Conservation (phyloP, 2,888 invertebrate species). For the Parthenolecanium corni region DNA sequence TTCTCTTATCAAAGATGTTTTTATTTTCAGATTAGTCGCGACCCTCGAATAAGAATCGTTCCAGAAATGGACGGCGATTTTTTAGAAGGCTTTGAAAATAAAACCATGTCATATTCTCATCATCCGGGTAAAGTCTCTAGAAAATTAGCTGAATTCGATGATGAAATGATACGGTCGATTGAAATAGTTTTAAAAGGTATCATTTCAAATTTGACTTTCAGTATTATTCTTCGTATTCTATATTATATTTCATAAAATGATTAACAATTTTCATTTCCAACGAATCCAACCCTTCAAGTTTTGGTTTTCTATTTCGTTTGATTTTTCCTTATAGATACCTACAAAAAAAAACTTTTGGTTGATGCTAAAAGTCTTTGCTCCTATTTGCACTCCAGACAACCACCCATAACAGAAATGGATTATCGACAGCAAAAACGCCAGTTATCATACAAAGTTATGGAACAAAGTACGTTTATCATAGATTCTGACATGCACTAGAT, state of each 20-base stretch:
- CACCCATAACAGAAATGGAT: slow-evolving; percentile 52
- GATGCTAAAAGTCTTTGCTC: slow-evolving; percentile 47
- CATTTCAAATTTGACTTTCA: slow-evolving; percentile 7
- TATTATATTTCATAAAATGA: not conserved
- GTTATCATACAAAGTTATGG: slow-evolving; percentile 2
- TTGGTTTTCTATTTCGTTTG: slow-evolving; percentile 23
- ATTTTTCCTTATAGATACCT: slow-evolving; percentile 47
- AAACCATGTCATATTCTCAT: slow-evolving; percentile 50
- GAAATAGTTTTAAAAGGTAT: slow-evolving; percentile 43
- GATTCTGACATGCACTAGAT: no score
- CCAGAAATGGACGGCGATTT: slow-evolving; percentile 32
- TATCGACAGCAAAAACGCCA: slow-evolving; percentile 40
- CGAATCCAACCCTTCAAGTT: no score
- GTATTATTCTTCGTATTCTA: not conserved
- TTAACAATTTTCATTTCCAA: no score
- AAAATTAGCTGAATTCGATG: slow-evolving; percentile 47
- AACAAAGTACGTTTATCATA: slow-evolving; percentile 4
- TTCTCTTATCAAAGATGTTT: no score
- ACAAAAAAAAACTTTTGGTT: slow-evolving; percentile 44
- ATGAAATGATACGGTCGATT: slow-evolving; percentile 48
- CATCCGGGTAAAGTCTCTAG: slow-evolving; percentile 59
- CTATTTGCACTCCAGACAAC: slow-evolving; percentile 50
- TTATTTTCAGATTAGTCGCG: not conserved
- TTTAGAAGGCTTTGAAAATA: slow-evolving; percentile 37
- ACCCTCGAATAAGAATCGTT: slow-evolving; percentile 29